Evolutionary conservation across 2,797 vertebrate species (phyloP).

Genomic region (Crocidura indochinensis): DNA sequence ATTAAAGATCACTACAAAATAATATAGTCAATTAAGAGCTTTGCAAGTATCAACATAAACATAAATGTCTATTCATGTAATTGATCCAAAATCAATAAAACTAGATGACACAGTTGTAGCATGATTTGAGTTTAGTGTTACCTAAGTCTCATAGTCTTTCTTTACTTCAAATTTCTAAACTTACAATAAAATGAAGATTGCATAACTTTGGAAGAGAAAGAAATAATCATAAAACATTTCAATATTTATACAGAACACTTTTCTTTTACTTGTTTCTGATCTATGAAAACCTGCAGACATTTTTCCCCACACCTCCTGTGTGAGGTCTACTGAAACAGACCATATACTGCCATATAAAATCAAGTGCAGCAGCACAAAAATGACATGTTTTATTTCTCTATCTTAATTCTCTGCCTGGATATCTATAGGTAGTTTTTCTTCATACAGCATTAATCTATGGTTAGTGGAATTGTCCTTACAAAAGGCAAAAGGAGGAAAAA

Average conservation of each 20-base stretch:
- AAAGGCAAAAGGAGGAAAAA: too few relatives aligned
- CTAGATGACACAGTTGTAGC: neutral
- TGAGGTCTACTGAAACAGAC: too few relatives aligned
- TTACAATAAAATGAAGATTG: constrained; percentile 38
- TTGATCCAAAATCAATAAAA: neutral
- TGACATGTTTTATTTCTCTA: too few relatives aligned
- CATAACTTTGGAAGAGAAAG: constrained; percentile 7
- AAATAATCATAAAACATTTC: neutral
- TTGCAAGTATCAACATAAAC: neutral
- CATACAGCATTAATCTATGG: too few relatives aligned
- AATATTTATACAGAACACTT: neutral
- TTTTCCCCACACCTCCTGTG: too few relatives aligned
- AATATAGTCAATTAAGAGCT: neutral
- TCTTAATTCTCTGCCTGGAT: neutral
- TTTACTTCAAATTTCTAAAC: constrained; percentile 19
- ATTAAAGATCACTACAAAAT: neutral
- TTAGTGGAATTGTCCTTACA: too few relatives aligned
- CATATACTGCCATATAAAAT: too few relatives aligned
- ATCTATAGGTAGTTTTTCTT: neutral
- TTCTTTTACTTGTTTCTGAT: too few relatives aligned
- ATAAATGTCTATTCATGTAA: neutral
- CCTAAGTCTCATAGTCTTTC: neutral
- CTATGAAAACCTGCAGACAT: too few relatives aligned
- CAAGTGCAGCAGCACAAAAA: too few relatives aligned
- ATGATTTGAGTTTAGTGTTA: neutral